phyloP scores from a whole-genome alignment of 2,888 invertebrate species.

The Tenodera sinensis region DNA sequence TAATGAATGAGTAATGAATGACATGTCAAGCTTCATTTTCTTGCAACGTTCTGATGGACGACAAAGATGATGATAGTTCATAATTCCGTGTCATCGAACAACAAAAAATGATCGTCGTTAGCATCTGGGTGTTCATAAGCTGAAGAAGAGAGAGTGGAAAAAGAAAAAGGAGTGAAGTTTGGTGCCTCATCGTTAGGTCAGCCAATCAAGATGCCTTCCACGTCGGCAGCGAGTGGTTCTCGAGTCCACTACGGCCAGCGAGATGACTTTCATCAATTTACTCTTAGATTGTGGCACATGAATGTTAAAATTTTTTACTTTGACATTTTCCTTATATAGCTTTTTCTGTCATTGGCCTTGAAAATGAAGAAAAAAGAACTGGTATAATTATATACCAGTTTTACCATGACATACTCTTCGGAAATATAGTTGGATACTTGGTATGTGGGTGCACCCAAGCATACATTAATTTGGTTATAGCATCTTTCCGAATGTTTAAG shows the following conservation, averaged over 20 bases:
- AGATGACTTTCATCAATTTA: background rate
- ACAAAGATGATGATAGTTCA: slow-evolving; percentile 2
- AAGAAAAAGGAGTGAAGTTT: background rate
- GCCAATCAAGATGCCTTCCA: background rate
- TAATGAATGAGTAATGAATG: slow-evolving; percentile 1
- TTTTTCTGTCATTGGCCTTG: too few relatives aligned
- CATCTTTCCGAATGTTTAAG: too few relatives aligned
- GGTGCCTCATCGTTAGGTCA: background rate
- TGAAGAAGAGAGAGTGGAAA: background rate
- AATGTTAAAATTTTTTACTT: too few relatives aligned
- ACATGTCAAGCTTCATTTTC: slow-evolving; percentile 1
- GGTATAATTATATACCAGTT: too few relatives aligned
- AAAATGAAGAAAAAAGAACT: too few relatives aligned
- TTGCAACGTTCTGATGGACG: background rate
- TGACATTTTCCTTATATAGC: too few relatives aligned
- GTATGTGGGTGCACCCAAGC: too few relatives aligned
- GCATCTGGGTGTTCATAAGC: background rate
- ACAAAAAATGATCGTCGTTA: background rate
- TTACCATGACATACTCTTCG: too few relatives aligned
- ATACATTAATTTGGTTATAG: too few relatives aligned
- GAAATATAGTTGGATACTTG: too few relatives aligned
- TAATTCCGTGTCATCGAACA: background rate
- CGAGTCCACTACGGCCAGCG: background rate
- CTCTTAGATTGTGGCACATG: background rate
- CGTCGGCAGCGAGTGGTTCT: background rate